Percentiles rank a stretch among this genome's conserved stretches.
phyloP scores from a whole-genome alignment of 2,888 invertebrate genomes.

The Caenorhabditis sp. region DNA sequence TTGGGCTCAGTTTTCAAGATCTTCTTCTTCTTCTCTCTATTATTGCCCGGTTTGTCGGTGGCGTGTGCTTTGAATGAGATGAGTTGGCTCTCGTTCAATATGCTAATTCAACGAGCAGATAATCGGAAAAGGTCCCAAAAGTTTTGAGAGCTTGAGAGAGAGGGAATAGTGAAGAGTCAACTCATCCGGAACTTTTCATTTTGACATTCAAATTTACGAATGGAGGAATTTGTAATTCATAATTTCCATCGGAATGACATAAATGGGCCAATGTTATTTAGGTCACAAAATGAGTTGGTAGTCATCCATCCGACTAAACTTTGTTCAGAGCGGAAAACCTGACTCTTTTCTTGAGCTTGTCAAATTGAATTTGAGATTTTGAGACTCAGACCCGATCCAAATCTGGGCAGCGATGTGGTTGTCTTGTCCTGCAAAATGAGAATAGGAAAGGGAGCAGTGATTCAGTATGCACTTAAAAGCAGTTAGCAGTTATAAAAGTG shows the following conservation, averaged over 20 bases:
- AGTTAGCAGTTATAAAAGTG: conserved; percentile 29
- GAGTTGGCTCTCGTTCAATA: conserved; percentile 44
- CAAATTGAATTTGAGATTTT: conserved; percentile 43
- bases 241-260: background rate
- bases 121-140: conserved; percentile 40
- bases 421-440: conserved; percentile 1
- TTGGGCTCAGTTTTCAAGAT: conserved; percentile 41
- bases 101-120: conserved; percentile 54
- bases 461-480: conserved; percentile 3
- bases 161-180: conserved; percentile 9
- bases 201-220: background rate
- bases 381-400: conserved; percentile 1
- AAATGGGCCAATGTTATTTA: background rate
- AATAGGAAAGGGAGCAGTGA: conserved; percentile 6
- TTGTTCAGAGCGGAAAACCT: conserved; percentile 48
- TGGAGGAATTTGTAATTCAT: background rate
- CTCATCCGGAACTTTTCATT: conserved; percentile 58
- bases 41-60: conserved; percentile 45
- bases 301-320: conserved; percentile 11
- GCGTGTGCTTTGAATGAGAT: conserved; percentile 50
- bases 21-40: conserved; percentile 40
- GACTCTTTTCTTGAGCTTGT: background rate
- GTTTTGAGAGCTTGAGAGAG: conserved; percentile 20
- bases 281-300: background rate
- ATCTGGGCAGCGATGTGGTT: background rate